phyloP scores from a whole-genome alignment of 2,113 vertebrate genomes.

The Setophaga petechia region DNA sequence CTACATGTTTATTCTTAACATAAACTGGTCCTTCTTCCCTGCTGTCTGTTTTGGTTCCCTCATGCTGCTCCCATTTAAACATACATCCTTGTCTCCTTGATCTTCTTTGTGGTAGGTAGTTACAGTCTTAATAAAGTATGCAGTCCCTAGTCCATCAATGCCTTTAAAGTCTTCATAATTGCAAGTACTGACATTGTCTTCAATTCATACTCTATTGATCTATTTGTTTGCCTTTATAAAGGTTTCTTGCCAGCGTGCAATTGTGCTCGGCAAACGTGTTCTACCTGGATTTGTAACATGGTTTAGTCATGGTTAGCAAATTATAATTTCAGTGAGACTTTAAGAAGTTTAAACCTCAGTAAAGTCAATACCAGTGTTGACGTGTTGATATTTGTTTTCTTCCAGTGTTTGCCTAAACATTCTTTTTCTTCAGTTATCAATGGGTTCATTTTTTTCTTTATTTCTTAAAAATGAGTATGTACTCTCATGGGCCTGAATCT shows the following conservation, averaged over 20 bases:
- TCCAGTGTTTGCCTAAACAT: constrained; percentile 23
- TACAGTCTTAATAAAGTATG: neutral
- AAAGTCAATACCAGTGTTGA: constrained; percentile 45
- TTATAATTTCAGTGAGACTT: constrained; percentile 24
- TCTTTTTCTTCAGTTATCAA: constrained; percentile 19
- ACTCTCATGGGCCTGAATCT: constrained; percentile 1
- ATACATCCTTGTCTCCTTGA: neutral
- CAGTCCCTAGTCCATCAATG: neutral
- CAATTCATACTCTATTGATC: constrained; percentile 30
- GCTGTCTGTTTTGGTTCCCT: neutral
- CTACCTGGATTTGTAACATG: constrained; percentile 44
- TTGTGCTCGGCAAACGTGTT: neutral
- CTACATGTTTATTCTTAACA: neutral
- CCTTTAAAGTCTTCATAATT: constrained; percentile 48
- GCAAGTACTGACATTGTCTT: constrained; percentile 41
- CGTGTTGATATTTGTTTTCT: constrained; percentile 47
- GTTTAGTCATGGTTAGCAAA: constrained; percentile 42
- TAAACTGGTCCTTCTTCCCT: neutral
- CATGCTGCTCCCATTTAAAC: neutral
- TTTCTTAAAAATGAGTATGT: constrained; percentile 35
- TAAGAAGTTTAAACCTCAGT: constrained; percentile 47
- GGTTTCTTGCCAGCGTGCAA: neutral
- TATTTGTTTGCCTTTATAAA: neutral
- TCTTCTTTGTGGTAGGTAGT: neutral
- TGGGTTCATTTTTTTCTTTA: constrained; percentile 25